These are phyloP conservation scores for Anomalospiza imberbis DNA, from an alignment of 2,797 vertebrate species.

Conservation along the genomic window DNA sequence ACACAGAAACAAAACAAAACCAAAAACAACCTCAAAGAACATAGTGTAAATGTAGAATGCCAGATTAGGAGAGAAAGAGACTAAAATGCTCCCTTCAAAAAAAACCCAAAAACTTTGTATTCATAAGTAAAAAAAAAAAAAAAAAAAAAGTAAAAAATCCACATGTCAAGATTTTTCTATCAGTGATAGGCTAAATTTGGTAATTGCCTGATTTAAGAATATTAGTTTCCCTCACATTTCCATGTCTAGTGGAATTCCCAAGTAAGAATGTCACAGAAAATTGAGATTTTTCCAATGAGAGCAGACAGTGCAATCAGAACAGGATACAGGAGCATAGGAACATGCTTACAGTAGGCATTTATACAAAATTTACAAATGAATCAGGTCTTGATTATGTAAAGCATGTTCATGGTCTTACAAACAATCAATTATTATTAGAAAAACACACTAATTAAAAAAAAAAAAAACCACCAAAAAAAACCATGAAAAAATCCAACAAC, in stretches of 20 bases:
- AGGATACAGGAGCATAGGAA: neutral
- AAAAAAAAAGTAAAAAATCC: accelerated
- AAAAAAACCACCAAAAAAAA: no score
- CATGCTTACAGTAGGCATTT: accelerated
- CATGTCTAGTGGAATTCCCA: neutral
- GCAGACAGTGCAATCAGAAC: neutral
- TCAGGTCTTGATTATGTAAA: neutral
- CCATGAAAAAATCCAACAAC: neutral
- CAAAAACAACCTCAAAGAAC: neutral
- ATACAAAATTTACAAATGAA: neutral
- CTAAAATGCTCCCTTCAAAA: neutral
- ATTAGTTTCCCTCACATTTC: neutral
- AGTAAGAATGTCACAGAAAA: neutral
- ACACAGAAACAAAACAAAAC: no score
- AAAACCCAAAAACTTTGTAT: accelerated
- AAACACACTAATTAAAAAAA: neutral
- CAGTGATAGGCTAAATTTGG: neutral
- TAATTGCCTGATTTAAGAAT: neutral
- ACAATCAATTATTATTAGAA: neutral
- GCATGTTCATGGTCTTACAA: neutral
- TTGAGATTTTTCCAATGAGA: neutral
- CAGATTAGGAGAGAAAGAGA: neutral
- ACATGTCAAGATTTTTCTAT: neutral
- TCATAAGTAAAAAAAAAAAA: neutral
- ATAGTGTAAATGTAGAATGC: neutral